Percentiles rank a stretch among this genome's conserved stretches.
phyloP scores from a whole-genome alignment of 2,888 invertebrate genomes.

The Galerucella nymphaeae region DNA sequence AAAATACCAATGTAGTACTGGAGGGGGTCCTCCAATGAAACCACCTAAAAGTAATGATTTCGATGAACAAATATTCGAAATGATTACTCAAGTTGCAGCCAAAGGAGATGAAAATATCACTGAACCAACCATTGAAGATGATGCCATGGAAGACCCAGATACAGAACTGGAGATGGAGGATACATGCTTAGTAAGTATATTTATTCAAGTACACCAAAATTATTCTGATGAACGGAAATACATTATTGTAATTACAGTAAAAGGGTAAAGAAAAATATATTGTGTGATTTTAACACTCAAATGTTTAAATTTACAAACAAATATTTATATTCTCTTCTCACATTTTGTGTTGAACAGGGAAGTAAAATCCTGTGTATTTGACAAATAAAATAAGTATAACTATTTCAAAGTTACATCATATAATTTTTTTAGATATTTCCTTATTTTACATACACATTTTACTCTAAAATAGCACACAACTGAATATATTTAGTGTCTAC shows the following conservation, averaged over 20 bases:
- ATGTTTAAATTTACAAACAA: too few relatives aligned
- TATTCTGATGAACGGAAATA: background rate
- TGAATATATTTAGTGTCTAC: too few relatives aligned
- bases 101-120: background rate
- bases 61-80: too few relatives aligned
- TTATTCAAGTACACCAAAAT: background rate
- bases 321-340: too few relatives aligned
- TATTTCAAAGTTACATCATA: background rate
- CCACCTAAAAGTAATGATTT: too few relatives aligned
- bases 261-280: background rate
- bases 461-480: background rate
- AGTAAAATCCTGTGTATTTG: too few relatives aligned
- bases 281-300: too few relatives aligned
- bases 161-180: background rate
- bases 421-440: background rate
- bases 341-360: too few relatives aligned
- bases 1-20: background rate
- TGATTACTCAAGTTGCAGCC: background rate
- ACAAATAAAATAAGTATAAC: too few relatives aligned
- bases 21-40: slow-evolving; percentile 1
- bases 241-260: slow-evolving; percentile 1
- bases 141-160: background rate
- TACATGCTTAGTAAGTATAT: too few relatives aligned
- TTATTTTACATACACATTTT: background rate
- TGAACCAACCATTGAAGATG: background rate